Base-by-base conservation (phyloP, 2,888 invertebrate species). In the Dryobota labecula region DNA sequence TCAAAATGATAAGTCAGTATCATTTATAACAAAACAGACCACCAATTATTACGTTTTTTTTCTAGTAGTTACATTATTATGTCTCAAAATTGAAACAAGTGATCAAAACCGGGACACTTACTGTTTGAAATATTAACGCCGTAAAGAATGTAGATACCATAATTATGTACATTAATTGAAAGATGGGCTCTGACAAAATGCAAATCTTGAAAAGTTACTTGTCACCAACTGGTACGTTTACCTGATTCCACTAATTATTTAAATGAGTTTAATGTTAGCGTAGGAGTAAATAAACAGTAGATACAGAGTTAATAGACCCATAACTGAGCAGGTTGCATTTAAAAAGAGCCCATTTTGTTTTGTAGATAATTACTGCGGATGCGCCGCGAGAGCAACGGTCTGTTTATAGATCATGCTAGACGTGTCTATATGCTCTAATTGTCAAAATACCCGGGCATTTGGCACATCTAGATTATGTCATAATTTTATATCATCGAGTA, bases 331-430 rank as follows among this genome's bases (percentile, higher is more conserved):
- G 51, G 33, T 57, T 68, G 54, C 30, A 56, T 49, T 49, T 49
- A 54, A 68, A 81, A 70, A 61, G 9, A 49, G 1, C 20, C 38
- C 8, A 64, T 57, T 73, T 60, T n/a, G 47, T 60, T 71, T 68
- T 53, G 30, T 1, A 60, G 15, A 57, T 51, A 0, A 58, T 70
- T 78, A 77, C 47, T 64, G 64, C 57, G 53, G 60, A 58, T 81
- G 77, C 70, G 66, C 6, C 18, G 58, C 57, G 66, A 51, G 84
- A 74, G 57, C 85, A 86, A 80, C 20, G 85, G 51, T 74, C 87
- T 78, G 51, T 85, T 84, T 82, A 86, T 84, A 64, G 82, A 70
- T 68, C 73, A 74, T 69, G 49, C 72, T 68, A 51, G 47, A 74
- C 72, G 67, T 84, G 73, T 71, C 75, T 63, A 24, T 15, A 47